Evolutionary conservation across 1,140 invertebrate species (phyloP).

Genomic region (Cydia fagiglandana): DNA sequence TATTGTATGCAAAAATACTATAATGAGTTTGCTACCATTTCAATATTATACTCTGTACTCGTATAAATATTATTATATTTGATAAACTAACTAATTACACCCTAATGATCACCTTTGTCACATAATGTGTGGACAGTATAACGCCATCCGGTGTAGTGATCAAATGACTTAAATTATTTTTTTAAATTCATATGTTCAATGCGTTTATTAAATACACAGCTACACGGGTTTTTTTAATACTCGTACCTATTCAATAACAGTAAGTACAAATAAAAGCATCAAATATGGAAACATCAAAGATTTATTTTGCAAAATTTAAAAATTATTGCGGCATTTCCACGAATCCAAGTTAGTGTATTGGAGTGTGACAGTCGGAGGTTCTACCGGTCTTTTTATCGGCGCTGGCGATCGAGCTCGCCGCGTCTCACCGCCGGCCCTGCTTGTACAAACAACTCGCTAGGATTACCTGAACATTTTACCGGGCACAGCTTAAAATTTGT

Average conservation of each 20-base stretch:
- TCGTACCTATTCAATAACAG: not conserved
- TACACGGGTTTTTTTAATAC: no score
- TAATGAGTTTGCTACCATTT: no score
- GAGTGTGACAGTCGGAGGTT: not conserved
- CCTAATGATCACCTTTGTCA: no score
- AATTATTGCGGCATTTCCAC: not conserved
- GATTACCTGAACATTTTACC: conserved; percentile 16
- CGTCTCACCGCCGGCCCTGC: not conserved
- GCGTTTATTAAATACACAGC: no score
- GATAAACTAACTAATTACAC: no score
- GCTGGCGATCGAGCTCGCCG: conserved; percentile 1
- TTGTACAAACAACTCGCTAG: conserved; percentile 19
- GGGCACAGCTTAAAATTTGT: conserved; percentile 4
- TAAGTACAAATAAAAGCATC: not conserved
- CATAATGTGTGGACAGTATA: no score
- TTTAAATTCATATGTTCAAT: no score
- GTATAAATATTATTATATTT: no score
- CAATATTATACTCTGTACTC: no score
- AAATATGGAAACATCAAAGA: not conserved
- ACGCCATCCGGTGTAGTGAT: no score
- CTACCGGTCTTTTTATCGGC: not conserved
- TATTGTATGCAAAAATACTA: no score
- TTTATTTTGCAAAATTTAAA: not conserved
- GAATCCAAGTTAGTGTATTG: conserved; percentile 16
- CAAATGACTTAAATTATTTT: no score